Base-by-base conservation (phyloP, 1,140 invertebrate species). In the Macrotrachela quadricornifera region DNA sequence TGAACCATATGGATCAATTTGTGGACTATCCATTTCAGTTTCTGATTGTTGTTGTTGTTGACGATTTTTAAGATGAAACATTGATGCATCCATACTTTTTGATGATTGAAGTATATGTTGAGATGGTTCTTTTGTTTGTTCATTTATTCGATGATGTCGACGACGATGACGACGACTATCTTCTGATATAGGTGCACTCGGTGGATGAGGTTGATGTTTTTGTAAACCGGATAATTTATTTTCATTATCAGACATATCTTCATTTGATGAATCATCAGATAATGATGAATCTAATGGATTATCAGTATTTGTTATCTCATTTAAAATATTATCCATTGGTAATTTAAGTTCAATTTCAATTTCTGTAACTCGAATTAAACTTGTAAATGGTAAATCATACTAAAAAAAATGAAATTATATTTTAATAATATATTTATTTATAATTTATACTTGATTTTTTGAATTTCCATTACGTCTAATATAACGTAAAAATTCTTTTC, bases 391-490 rank as follows among this genome's bases (percentile, higher is more conserved):
- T 49, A 65, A 63, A 48, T 62, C 61, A 61, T 64, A 61, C 64
- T 67, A 58, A 39, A 59, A 59, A 14, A 42, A 13, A 0, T 37
- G n/a, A 42, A 44, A 16, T 10, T 12, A 41, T 37, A 13, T 9
- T 1, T 17, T 41, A 0, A 10, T 36, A 37, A 48, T 9, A 21
- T 2, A 14, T 54, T 30, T 2, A 30, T 30, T 30, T 8, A 8
- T 4, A 30, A 4, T 54, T n/a, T n/a, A n/a, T 49, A 69, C 65
- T 61, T 65, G 66, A 56, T 68, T 62, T 62, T 69, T 69, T 6
- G 37, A 37, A 51, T 63, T 66, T 16, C 60, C 60, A 55, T 67
- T 61, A 43, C 66, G 58, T 54, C 62, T 62, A 0, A 68, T 50
- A 46, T 60, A 63, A 16, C 65, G 51, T 12, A 66, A 42, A 47